Base-by-base conservation (phyloP, 2,888 invertebrate genomes). In the Papilio protenor region DNA sequence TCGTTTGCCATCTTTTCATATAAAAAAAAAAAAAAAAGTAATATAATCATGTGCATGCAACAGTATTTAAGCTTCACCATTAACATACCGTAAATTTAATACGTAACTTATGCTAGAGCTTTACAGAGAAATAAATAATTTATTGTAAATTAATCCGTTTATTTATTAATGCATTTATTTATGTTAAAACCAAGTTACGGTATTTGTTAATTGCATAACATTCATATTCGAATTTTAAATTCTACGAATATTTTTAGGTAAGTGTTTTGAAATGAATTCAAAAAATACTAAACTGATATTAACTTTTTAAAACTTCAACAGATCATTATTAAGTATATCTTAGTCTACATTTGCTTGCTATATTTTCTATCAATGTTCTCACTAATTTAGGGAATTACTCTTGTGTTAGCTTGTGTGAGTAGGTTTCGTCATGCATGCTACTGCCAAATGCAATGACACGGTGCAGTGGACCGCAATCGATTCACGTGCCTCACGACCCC, bases 391-490 rank as follows among this genome's bases (percentile, higher is more conserved):
- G 4, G 18, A 16, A 21, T 18, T n/a, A 16, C 16, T 64, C 18
- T 6, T 33, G 33, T 64, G 12, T 33, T 8, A 2, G 33, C 1
- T 16, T 61, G 27, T 33, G 64, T 66, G 27, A 66, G 12, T 33
- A 33, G 40, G 10, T 66, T 66, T 66, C n/a, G 40, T 40, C 59
- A 40, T 23, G 59, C 64, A 74, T 49, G 16, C 61, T 18, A 12
- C 47, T 74, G 61, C 49, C 47, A 64, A 64, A 74, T 49, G 61
- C 61, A 74, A 57, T 73, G 74, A 49, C 47, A 61, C 33, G 74
- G 47, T 49, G 73, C 64, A 74, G 27, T 59, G 73, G 45, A 12
- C 40, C 21, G 45, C 57, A 57, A 47, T 11, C 49, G 74, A 21
- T n/a, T 49, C 74, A 64, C 61, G 61, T 40, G n/a, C 47, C 6